Evolutionary conservation across 1,140 invertebrate genomes (phyloP).

Genomic region (Sitobion miscanthi): DNA sequence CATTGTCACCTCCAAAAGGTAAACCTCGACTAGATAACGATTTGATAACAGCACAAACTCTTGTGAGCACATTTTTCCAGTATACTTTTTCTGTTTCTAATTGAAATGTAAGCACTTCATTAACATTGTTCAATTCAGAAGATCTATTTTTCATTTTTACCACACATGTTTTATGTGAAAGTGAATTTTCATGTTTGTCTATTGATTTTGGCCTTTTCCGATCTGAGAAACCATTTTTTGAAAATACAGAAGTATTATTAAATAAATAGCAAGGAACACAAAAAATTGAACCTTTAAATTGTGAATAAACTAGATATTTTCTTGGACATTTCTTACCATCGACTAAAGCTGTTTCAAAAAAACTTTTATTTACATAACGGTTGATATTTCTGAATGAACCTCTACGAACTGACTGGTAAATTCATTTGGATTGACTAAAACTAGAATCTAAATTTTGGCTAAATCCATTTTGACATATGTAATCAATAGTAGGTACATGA

Average conservation of each 20-base stretch:
- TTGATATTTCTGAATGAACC: slow-evolving; percentile 42
- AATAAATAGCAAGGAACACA: slow-evolving; percentile 61
- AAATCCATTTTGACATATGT: neutral
- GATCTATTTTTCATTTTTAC: slow-evolving; percentile 56
- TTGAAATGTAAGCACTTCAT: neutral
- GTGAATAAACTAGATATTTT: slow-evolving; percentile 50
- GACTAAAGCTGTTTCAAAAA: slow-evolving; percentile 37
- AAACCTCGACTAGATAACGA: neutral
- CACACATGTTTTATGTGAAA: slow-evolving; percentile 57
- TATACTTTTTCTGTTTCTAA: slow-evolving; percentile 37
- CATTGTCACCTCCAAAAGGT: slow-evolving; percentile 6
- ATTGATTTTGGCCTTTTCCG: slow-evolving; percentile 60
- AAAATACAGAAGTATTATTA: slow-evolving; percentile 48
- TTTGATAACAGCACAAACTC: slow-evolving; percentile 58
- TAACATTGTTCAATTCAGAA: neutral
- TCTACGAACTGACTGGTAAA: slow-evolving; percentile 26
- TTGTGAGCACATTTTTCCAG: slow-evolving; percentile 58
- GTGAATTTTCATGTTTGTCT: slow-evolving; percentile 59
- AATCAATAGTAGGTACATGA: neutral
- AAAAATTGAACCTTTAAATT: slow-evolving; percentile 57
- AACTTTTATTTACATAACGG: slow-evolving; percentile 31
- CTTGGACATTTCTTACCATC: slow-evolving; percentile 28
- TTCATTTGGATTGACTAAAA: slow-evolving; percentile 46
- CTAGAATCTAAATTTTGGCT: neutral
- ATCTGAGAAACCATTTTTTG: slow-evolving; percentile 60